Percentiles rank a stretch among this genome's conserved stretches.
These are phyloP conservation scores for Sesamia nonagrioides DNA, from an alignment of 1,140 invertebrate genomes.

Conservation along the genomic window DNA sequence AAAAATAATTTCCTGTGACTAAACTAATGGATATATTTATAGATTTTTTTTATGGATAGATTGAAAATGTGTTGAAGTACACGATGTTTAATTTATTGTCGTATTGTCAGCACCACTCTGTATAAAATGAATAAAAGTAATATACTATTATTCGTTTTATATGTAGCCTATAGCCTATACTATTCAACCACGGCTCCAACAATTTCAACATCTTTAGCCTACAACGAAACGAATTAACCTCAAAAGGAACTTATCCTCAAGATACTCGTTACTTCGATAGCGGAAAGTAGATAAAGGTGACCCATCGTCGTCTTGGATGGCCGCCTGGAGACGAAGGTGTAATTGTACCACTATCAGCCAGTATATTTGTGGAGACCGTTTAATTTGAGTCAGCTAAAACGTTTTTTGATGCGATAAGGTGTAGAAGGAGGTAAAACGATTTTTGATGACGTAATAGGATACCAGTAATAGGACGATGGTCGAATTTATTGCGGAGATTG, in stretches of 20 bases:
- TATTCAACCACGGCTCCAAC: too few species aligned
- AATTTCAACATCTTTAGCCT: neutral
- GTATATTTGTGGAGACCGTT: slow-evolving; percentile 1
- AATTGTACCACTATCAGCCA: slow-evolving; percentile 30
- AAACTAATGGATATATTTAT: too few species aligned
- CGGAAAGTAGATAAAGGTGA: slow-evolving; percentile 4
- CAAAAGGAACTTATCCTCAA: slow-evolving; percentile 26
- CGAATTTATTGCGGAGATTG: slow-evolving; percentile 1
- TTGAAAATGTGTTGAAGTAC: too few species aligned
- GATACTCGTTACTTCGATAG: slow-evolving; percentile 33
- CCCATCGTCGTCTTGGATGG: slow-evolving; percentile 1
- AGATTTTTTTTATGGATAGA: too few species aligned
- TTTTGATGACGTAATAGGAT: slow-evolving; percentile 23
- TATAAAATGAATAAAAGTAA: too few species aligned
- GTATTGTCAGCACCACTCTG: too few species aligned
- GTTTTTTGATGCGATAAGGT: slow-evolving; percentile 29
- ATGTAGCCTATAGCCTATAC: too few species aligned
- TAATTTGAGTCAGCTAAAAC: slow-evolving; percentile 45
- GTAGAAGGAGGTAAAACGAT: slow-evolving; percentile 28
- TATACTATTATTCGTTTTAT: too few species aligned
- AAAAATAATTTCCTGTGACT: too few species aligned
- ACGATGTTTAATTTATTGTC: too few species aligned
- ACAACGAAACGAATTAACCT: slow-evolving; percentile 10
- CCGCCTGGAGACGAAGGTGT: slow-evolving; percentile 13
- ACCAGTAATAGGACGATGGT: neutral